Conservation (phyloP, 1,140 invertebrate species). For the Achroia grisella region DNA sequence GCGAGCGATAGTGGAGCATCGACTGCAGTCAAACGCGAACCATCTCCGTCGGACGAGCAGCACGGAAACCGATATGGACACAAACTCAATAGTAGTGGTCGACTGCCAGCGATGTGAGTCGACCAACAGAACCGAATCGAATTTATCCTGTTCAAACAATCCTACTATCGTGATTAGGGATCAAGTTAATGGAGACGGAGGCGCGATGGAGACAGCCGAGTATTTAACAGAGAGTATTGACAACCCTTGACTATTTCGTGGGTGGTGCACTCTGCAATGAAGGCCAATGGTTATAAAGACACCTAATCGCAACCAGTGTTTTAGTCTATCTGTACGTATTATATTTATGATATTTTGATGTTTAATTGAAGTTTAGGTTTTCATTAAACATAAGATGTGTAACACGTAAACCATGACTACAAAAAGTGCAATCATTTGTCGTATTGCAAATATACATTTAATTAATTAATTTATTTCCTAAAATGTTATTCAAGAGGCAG, state of each 20-base stretch:
- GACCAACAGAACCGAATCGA: conserved; percentile 24
- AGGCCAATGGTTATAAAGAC: conserved; percentile 1
- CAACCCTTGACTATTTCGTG: conserved; percentile 63
- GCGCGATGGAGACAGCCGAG: no score
- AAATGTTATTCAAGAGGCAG: no score
- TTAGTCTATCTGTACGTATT: background rate
- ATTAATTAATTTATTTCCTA: no score
- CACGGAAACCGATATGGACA: conserved; percentile 63
- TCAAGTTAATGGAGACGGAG: conserved; percentile 38
- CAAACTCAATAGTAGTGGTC: conserved; percentile 58
- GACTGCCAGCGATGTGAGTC: conserved; percentile 55
- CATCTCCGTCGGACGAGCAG: conserved; percentile 46
- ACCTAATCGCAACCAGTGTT: background rate
- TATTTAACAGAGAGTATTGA: conserved; percentile 42
- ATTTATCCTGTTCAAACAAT: conserved; percentile 39
- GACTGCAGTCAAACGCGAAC: conserved; percentile 32
- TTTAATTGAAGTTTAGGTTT: no score
- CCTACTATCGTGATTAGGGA: conserved; percentile 54
- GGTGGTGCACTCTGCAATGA: conserved; percentile 71
- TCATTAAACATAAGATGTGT: no score
- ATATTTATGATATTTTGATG: no score
- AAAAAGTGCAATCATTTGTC: no score
- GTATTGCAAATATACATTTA: no score
- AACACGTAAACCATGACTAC: no score
- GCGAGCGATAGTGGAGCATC: conserved; percentile 71